Conservation (phyloP, 1,140 invertebrate genomes). For the Ganaspis sp. region DNA sequence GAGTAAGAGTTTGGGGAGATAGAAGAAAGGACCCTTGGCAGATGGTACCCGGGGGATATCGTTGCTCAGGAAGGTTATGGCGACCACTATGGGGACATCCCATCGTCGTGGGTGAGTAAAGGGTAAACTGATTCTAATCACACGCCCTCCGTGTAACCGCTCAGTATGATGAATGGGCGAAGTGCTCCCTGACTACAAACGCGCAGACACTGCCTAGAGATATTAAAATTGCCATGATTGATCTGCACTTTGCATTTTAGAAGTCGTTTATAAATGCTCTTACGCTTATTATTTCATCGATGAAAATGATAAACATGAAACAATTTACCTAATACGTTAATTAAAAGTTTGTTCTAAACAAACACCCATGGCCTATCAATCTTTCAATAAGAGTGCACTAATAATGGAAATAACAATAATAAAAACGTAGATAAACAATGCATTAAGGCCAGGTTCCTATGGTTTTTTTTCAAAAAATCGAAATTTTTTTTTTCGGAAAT, state of each 20-base stretch:
- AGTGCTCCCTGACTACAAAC: slow-evolving; percentile 20
- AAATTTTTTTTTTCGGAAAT: no score
- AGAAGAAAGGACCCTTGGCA: slow-evolving; percentile 33
- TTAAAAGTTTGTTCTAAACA: no score
- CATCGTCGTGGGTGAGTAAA: slow-evolving; percentile 26
- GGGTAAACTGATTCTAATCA: slow-evolving; percentile 30
- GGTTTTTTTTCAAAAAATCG: no score
- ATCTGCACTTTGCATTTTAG: slow-evolving; percentile 22
- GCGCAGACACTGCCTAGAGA: slow-evolving; percentile 24
- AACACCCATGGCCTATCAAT: no score
- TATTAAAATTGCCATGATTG: slow-evolving; percentile 31
- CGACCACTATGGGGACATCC: slow-evolving; percentile 11
- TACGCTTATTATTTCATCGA: not conserved
- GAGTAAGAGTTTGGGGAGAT: not conserved
- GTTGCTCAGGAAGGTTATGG: slow-evolving; percentile 22
- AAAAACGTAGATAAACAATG: no score
- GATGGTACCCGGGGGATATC: slow-evolving; percentile 27
- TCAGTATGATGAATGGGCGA: slow-evolving; percentile 26
- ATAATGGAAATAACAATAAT: no score
- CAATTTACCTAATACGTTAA: not conserved
- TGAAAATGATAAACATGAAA: not conserved
- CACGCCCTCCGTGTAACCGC: slow-evolving; percentile 17
- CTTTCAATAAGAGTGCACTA: no score
- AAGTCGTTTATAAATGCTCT: not conserved
- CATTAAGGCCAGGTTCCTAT: no score